Conservation (phyloP, 2,888 invertebrate species). For the Pristionchus exspectatus region DNA sequence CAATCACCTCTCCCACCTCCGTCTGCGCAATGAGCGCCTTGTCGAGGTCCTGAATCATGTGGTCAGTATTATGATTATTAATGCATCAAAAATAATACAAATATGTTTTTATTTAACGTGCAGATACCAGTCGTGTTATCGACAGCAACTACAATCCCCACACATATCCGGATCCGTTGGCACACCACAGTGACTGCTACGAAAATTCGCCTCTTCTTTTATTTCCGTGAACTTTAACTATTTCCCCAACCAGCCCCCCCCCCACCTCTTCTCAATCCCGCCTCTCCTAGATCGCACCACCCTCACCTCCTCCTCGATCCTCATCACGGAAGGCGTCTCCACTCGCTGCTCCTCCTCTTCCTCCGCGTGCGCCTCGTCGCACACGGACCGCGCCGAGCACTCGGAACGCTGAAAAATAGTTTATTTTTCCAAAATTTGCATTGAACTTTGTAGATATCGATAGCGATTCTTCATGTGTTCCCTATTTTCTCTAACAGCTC, state of each 20-base stretch:
- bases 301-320: constrained; percentile 85
- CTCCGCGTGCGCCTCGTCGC: constrained; percentile 89
- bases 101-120: too few relatives aligned
- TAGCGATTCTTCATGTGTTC: too few relatives aligned
- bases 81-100: too few relatives aligned
- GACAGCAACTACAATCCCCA: too few relatives aligned
- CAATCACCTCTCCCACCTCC: neutral
- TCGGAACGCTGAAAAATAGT: constrained; percentile 14
- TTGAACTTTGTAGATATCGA: too few relatives aligned
- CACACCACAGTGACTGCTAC: neutral
- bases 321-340: constrained; percentile 82
- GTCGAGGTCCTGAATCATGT: neutral
- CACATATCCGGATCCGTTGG: neutral
- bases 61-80: too few relatives aligned
- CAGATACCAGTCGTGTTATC: too few relatives aligned
- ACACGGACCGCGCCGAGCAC: neutral
- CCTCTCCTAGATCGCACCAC: neutral
- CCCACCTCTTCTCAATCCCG: neutral
- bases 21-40: neutral
- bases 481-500: too few relatives aligned
- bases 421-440: too few relatives aligned
- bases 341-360: constrained; percentile 85
- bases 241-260: too few relatives aligned
- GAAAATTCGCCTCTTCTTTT: too few relatives aligned
- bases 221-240: too few relatives aligned